phyloP scores from a whole-genome alignment of 2,888 invertebrate species.

The Caradrina clavipalpis region DNA sequence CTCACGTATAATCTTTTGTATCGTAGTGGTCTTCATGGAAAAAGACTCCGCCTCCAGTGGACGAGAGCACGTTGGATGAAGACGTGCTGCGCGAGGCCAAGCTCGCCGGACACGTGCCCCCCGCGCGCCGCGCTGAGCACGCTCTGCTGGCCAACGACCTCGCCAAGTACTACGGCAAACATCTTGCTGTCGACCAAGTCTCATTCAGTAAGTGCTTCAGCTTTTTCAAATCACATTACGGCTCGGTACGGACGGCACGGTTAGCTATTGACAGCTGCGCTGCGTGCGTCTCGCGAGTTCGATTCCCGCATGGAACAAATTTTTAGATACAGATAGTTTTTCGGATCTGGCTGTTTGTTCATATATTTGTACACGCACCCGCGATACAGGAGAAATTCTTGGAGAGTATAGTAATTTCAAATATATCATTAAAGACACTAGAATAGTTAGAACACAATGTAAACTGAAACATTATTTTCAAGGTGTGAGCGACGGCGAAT shows the following conservation, averaged over 20 bases:
- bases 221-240: background rate
- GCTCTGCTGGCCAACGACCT: slow-evolving; percentile 92
- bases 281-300: too few relatives aligned
- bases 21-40: slow-evolving; percentile 73
- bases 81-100: slow-evolving; percentile 91
- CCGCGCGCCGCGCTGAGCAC: slow-evolving; percentile 76
- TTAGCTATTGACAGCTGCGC: too few relatives aligned
- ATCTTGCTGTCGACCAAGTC: slow-evolving; percentile 95
- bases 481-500: slow-evolving; percentile 93
- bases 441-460: background rate
- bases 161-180: slow-evolving; percentile 94
- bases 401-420: too few relatives aligned
- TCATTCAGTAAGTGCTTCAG: slow-evolving; percentile 86
- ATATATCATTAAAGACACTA: too few relatives aligned
- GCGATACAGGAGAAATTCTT: too few relatives aligned
- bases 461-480: slow-evolving; percentile 61
- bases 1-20: background rate
- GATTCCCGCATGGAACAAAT: too few relatives aligned
- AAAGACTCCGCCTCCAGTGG: slow-evolving; percentile 76
- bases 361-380: too few relatives aligned
- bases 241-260: too few relatives aligned
- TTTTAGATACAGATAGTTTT: too few relatives aligned
- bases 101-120: slow-evolving; percentile 80
- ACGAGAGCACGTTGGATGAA: slow-evolving; percentile 82
- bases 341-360: too few relatives aligned